These are phyloP conservation scores for Bergia puertoricense DNA, from an alignment of 92 coral and sea anemone species.

Conservation along the genomic window DNA sequence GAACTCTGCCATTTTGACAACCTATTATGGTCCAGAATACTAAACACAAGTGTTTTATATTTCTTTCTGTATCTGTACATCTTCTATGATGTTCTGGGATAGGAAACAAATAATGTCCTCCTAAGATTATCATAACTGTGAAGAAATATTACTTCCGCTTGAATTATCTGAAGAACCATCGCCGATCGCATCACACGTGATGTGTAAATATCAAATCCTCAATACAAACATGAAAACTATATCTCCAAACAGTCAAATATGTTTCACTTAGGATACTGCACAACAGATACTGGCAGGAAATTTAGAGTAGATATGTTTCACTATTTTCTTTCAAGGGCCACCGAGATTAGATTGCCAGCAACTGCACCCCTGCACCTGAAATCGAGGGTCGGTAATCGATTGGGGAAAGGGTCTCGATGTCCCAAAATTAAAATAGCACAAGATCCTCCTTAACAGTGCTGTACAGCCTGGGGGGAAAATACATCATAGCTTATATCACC, in stretches of 20 bases:
- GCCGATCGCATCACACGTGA: not conserved
- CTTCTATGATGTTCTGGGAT: not conserved
- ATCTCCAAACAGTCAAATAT: not conserved
- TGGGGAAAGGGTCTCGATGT: not conserved
- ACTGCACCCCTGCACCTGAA: not conserved
- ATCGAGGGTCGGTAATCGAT: not conserved
- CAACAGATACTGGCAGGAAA: not conserved
- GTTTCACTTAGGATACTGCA: not conserved
- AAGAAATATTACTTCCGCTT: constrained; percentile 1
- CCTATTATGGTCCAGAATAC: not conserved
- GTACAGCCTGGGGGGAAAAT: not conserved
- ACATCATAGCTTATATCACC: not conserved
- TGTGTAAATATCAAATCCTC: not conserved
- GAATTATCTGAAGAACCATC: constrained; percentile 10
- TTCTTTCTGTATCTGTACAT: not conserved
- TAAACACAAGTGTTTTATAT: not conserved
- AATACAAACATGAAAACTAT: not conserved
- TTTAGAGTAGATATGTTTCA: not conserved
- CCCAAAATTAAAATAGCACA: constrained; percentile 9
- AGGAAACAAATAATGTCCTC: not conserved
- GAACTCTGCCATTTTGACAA: constrained; percentile 20
- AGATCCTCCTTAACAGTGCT: not conserved
- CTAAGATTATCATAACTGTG: not conserved
- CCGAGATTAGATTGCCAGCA: not conserved
- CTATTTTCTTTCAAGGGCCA: not conserved